A percentile compares a stretch with the other conserved stretches of the same genome.
Evolutionary conservation across 2,113 vertebrate species (phyloP).

Genomic region (Rissa tridactyla): DNA sequence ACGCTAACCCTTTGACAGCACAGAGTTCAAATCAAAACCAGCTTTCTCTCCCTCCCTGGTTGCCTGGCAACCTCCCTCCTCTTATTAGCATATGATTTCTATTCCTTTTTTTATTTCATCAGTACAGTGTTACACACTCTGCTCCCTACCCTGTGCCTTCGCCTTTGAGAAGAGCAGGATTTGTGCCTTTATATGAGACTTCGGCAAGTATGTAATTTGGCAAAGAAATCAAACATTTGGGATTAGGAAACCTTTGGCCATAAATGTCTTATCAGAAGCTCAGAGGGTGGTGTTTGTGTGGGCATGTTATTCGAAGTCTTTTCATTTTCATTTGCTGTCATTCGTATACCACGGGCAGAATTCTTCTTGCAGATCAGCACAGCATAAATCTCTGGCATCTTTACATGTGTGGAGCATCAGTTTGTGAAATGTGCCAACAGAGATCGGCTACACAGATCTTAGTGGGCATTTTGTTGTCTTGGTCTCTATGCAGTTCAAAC

Average conservation of each 20-base stretch:
- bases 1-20: conserved; percentile 61
- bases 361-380: conserved; percentile 9
- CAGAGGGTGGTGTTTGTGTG: conserved; percentile 43
- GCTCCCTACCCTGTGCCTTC: background rate
- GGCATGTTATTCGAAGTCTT: conserved; percentile 27
- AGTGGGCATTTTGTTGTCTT: background rate
- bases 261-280: conserved; percentile 41
- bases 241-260: conserved; percentile 44
- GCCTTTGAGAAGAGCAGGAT: conserved; percentile 41
- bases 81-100: conserved; percentile 72
- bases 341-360: background rate
- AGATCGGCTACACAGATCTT: background rate
- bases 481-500: background rate
- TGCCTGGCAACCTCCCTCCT: conserved; percentile 67
- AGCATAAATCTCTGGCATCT: background rate
- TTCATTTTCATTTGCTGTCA: conserved; percentile 41
- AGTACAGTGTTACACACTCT: conserved; percentile 17
- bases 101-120: conserved; percentile 67
- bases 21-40: conserved; percentile 64
- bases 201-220: background rate
- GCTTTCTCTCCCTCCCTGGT: conserved; percentile 60
- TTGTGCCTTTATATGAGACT: conserved; percentile 29
- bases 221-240: conserved; percentile 50
- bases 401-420: background rate
- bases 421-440: background rate